Percentiles rank a stretch among this genome's conserved stretches.
Conservation (phyloP, 2,797 vertebrate genomes). For the Syncerus caffer region DNA sequence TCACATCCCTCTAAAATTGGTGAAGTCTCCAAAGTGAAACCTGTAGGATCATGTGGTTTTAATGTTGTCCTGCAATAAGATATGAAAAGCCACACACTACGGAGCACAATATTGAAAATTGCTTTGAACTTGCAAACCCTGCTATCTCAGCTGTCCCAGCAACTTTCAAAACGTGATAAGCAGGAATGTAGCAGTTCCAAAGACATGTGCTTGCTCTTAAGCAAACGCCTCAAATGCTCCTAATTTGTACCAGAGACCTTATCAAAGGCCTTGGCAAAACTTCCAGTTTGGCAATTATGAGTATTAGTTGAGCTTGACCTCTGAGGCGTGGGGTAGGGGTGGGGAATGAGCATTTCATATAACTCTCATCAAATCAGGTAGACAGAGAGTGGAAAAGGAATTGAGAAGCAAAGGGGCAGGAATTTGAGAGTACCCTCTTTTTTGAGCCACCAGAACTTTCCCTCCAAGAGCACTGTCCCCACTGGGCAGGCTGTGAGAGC, state of each 20-base stretch:
- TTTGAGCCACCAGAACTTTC: background rate
- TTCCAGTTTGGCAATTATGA: conserved; percentile 63
- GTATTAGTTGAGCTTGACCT: conserved; percentile 69
- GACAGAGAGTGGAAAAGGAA: background rate
- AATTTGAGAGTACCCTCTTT: background rate
- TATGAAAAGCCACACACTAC: conserved; percentile 59
- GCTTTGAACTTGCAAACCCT: conserved; percentile 57
- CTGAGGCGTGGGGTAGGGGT: background rate
- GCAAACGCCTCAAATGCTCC: conserved; percentile 39
- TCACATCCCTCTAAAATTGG: background rate
- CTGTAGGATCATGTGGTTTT: conserved; percentile 39
- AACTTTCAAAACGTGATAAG: conserved; percentile 50
- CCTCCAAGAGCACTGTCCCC: background rate
- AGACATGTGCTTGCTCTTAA: conserved; percentile 67
- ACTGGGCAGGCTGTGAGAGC: background rate
- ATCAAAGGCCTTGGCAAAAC: conserved; percentile 63
- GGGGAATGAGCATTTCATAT: conserved; percentile 48
- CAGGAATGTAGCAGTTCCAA: conserved; percentile 49
- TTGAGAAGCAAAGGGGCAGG: background rate
- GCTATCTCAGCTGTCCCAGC: conserved; percentile 15
- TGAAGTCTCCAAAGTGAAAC: conserved; percentile 47
- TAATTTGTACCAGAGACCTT: conserved; percentile 70
- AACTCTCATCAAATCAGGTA: conserved; percentile 6
- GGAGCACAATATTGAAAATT: conserved; percentile 36
- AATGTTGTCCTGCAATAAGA: conserved; percentile 15